A percentile compares a stretch with the other conserved stretches of the same genome.
Conservation (phyloP, 2,113 vertebrate genomes). For the Sorex araneus region DNA sequence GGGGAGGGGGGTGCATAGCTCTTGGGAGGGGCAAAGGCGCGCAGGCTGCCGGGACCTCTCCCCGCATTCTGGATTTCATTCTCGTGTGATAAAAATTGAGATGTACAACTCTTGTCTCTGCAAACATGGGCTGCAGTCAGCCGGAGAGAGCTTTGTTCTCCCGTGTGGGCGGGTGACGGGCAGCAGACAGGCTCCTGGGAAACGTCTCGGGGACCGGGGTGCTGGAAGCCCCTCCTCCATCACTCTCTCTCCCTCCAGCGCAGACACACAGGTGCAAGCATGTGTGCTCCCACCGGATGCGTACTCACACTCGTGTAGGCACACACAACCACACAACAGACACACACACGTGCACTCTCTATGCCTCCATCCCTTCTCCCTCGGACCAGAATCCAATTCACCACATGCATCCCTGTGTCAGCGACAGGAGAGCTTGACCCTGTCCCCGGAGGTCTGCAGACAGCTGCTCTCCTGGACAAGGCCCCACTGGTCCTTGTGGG, state of each 20-base stretch:
- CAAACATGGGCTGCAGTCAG: conserved; percentile 75
- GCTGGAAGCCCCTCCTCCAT: conserved; percentile 38
- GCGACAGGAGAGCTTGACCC: too few relatives aligned
- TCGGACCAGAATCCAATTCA: not conserved
- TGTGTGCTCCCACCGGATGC: too few relatives aligned
- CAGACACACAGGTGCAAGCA: not conserved
- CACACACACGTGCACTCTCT: not conserved
- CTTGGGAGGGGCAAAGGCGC: not conserved
- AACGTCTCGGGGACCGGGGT: not conserved
- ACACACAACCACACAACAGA: too few relatives aligned
- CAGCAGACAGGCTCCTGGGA: conserved; percentile 67
- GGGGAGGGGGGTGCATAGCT: not conserved
- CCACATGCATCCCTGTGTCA: not conserved
- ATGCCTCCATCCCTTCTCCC: not conserved
- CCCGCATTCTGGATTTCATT: conserved; percentile 74
- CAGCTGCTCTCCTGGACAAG: not conserved
- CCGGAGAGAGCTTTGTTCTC: conserved; percentile 79
- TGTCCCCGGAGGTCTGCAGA: not conserved
- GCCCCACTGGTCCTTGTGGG: fast-evolving
- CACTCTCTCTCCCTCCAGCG: not conserved
- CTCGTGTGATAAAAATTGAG: conserved; percentile 84
- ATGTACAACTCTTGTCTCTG: conserved; percentile 78
- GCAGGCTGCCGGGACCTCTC: conserved; percentile 33
- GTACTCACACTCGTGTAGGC: not conserved
- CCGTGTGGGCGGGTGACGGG: conserved; percentile 20